Base-by-base conservation (phyloP, 1,140 invertebrate genomes). In the Rhagoletis zephyria region DNA sequence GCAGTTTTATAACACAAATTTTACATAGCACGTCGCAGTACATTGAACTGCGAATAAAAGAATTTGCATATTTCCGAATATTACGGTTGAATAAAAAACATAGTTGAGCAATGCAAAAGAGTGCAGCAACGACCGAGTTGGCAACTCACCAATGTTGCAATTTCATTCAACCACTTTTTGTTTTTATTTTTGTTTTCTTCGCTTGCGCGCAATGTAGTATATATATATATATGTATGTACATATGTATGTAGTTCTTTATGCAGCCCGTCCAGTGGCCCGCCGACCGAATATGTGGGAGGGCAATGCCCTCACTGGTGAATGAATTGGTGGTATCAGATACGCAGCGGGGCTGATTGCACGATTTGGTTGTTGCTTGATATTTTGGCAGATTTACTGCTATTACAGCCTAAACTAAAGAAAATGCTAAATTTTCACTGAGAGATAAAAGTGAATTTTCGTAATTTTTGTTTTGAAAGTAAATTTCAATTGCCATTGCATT, bases 51-150 rank as follows among this genome's bases (percentile, higher is more conserved):
- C 19, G n/a, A 81, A 19, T 81, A 9, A n/a, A 81, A 81, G 74
- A 81, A 81, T 81, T 81, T 81, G 48, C 74, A 81, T 81, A 81
- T 81, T 81, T 81, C n/a, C n/a, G 74, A 42, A 81, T 81, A 74
- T 81, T 81, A 81, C 19, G 45, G n/a, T 81, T 56, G 48, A 59
- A 30, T 2, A 70, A 70, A 48, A 81, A 81, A 74, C 64, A 67
- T 9, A 74, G 48, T 10, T 56, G 6, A 59, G 19, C 74, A 81
- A 30, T 48, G 30, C n/a, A 45, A 56, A n/a, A 14, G n/a, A 19
- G 16, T 81, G 74, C 74, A 59, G 16, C 74, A 81, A 81, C 74
- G 74, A 81, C 74, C 48, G 74, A 81, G n/a, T 81, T 81, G 74
- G 74, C 74, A 81, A 51, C 6, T 56, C 74, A 81, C 74, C 74